Evolutionary conservation across 2,113 vertebrate species (phyloP).

Genomic region (Dromas ardeola): DNA sequence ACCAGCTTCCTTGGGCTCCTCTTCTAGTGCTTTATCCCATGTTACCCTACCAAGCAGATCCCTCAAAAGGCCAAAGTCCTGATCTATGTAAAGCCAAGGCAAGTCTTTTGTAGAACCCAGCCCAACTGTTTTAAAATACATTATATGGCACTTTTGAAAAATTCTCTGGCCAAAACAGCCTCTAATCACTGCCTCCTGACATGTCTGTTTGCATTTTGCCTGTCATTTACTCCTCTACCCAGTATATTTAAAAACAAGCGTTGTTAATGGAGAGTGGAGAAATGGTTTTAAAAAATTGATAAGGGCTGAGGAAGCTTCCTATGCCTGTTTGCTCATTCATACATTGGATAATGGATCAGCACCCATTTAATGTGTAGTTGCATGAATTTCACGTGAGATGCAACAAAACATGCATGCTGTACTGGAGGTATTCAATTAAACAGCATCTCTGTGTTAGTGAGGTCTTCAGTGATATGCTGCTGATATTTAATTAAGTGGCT

Average conservation of each 20-base stretch:
- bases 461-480: background rate
- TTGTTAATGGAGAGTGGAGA: background rate
- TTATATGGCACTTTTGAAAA: background rate
- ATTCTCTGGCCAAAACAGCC: background rate
- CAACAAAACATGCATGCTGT: background rate
- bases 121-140: background rate
- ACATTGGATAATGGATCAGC: slow-evolving; percentile 16
- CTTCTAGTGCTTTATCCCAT: no score
- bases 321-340: background rate
- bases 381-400: background rate
- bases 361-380: background rate
- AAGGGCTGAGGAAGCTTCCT: background rate
- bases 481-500: background rate
- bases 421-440: background rate
- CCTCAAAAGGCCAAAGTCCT: background rate
- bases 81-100: background rate
- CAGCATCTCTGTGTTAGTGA: background rate
- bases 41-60: no score
- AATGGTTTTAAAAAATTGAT: slow-evolving; percentile 13
- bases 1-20: no score
- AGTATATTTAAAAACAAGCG: background rate
- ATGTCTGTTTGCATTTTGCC: background rate
- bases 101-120: background rate
- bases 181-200: background rate
- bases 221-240: background rate